Evolutionary conservation across 1,140 invertebrate species (phyloP).

Genomic region (Drosophila pseudoananassae): DNA sequence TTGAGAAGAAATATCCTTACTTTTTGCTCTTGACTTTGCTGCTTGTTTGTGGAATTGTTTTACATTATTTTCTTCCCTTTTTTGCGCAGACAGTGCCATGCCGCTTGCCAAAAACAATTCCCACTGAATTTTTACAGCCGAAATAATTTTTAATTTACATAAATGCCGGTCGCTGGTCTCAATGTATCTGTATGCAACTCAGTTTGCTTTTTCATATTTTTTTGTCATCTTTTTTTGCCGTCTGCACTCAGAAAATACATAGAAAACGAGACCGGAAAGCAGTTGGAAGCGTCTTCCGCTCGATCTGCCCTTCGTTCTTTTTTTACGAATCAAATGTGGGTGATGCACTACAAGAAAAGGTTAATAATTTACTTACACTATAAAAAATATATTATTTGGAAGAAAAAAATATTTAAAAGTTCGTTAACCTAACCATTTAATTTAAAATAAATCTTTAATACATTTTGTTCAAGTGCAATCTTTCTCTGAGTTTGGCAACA

Average conservation of each 20-base stretch:
- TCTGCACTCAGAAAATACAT: constrained; percentile 21
- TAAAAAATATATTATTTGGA: not conserved
- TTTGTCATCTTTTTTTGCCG: constrained; percentile 5
- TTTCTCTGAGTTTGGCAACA: constrained; percentile 25
- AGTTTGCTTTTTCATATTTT: constrained; percentile 13
- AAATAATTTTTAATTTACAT: constrained; percentile 82
- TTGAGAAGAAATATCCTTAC: not conserved
- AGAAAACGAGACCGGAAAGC: constrained; percentile 28
- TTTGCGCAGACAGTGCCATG: constrained; percentile 30
- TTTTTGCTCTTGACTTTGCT: constrained; percentile 23
- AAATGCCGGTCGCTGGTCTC: constrained; percentile 62
- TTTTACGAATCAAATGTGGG: constrained; percentile 10
- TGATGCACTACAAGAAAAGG: constrained; percentile 7
- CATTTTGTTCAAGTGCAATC: too few relatives aligned
- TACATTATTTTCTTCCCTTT: constrained; percentile 14
- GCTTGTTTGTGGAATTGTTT: constrained; percentile 15
- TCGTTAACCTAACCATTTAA: too few relatives aligned
- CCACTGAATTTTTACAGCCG: constrained; percentile 74
- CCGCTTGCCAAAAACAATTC: constrained; percentile 76
- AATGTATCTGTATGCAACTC: constrained; percentile 30
- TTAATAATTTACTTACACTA: too few relatives aligned
- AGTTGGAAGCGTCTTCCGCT: constrained; percentile 36
- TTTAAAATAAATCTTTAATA: too few relatives aligned
- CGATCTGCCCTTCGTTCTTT: not conserved
- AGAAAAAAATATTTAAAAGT: not conserved